Evolutionary conservation across 2,113 vertebrate genomes (phyloP).

Genomic region (Paradoxurus hermaphroditus): DNA sequence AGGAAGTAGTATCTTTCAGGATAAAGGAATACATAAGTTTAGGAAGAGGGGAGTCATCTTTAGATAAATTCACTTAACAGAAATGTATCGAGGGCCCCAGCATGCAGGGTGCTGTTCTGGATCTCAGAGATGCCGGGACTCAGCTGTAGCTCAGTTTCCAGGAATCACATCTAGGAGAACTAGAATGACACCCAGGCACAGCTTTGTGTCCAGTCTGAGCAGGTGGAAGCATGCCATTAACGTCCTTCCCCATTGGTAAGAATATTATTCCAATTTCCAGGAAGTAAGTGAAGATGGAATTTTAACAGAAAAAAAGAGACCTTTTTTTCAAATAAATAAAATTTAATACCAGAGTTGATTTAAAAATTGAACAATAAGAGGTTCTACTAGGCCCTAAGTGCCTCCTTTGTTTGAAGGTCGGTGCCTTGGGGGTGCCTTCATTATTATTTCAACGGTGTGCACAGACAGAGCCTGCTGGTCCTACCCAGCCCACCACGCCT

Average conservation of each 20-base stretch:
- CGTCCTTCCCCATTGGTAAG: background rate
- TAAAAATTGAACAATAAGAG: background rate
- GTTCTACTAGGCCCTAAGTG: background rate
- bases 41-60: conserved; percentile 1
- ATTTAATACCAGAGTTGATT: background rate
- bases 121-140: background rate
- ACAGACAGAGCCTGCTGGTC: background rate
- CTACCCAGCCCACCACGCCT: background rate
- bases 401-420: background rate
- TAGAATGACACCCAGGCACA: background rate
- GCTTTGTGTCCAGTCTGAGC: background rate
- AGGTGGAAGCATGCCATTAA: background rate
- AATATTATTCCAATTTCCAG: background rate
- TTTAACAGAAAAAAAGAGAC: background rate
- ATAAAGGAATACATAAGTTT: background rate
- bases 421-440: background rate
- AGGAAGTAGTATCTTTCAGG: background rate
- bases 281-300: background rate
- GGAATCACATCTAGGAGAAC: background rate
- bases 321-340: background rate
- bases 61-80: background rate
- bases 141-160: background rate
- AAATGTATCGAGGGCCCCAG: background rate
- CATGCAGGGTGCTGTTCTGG: background rate
- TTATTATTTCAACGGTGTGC: background rate